Evolutionary conservation across 2,888 invertebrate genomes (phyloP).

Genomic region (Capitulum mitella): DNA sequence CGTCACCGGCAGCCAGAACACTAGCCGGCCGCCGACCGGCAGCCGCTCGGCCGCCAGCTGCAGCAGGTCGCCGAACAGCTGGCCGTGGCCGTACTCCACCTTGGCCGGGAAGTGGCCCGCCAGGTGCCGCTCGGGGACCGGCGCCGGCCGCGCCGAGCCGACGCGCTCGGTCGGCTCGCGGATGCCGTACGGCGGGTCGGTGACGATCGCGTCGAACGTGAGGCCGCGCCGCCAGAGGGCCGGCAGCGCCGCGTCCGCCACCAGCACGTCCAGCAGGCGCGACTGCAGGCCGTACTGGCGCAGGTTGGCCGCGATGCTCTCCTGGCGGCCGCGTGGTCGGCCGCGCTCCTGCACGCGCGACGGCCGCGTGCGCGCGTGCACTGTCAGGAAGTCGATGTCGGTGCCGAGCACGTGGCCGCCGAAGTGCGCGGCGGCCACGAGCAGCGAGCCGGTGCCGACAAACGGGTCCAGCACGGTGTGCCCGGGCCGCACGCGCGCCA

Average conservation of each 20-base stretch:
- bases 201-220: constrained; percentile 83
- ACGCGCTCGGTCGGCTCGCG: constrained; percentile 85
- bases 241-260: constrained; percentile 77
- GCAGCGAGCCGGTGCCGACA: constrained; percentile 71
- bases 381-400: constrained; percentile 89
- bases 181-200: constrained; percentile 98
- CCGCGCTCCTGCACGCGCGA: constrained; percentile 50
- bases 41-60: constrained; percentile 72
- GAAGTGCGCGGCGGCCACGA: constrained; percentile 83
- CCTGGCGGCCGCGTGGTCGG: constrained; percentile 53
- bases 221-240: constrained; percentile 64
- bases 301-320: constrained; percentile 82
- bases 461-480: constrained; percentile 82
- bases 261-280: constrained; percentile 75
- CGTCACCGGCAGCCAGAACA: constrained; percentile 92
- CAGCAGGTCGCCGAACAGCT: constrained; percentile 76
- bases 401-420: constrained; percentile 78
- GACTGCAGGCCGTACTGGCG: constrained; percentile 70
- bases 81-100: constrained; percentile 71
- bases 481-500: constrained; percentile 64
- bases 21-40: constrained; percentile 66
- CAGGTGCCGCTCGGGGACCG: background rate
- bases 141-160: constrained; percentile 46
- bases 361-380: constrained; percentile 77
- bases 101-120: constrained; percentile 50